A percentile compares a stretch with the other conserved stretches of the same genome.
Evolutionary conservation across 2,113 vertebrate genomes (phyloP).

Genomic region (Mesoclemmys tuberculata): DNA sequence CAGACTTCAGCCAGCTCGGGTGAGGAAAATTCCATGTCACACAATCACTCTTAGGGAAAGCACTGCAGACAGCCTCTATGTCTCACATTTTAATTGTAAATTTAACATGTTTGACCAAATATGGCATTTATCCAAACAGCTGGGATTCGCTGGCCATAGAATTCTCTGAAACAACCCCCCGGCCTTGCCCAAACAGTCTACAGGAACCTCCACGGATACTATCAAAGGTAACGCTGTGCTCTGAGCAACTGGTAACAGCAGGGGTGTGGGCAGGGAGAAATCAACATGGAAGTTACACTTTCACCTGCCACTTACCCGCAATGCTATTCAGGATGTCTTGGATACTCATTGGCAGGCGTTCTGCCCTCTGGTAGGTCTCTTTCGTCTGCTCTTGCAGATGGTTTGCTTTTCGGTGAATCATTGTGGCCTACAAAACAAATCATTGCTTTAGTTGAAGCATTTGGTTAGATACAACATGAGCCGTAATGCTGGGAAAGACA

Average conservation of each 20-base stretch:
- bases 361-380: conserved; percentile 75
- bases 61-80: fast-evolving
- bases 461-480: neutral
- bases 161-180: neutral
- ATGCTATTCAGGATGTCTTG: conserved; percentile 69
- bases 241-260: neutral
- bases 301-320: conserved; percentile 60
- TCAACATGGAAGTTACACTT: fast-evolving
- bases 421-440: conserved; percentile 72
- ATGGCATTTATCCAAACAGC: neutral
- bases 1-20: neutral
- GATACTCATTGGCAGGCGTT: conserved; percentile 79
- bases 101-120: neutral
- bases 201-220: neutral
- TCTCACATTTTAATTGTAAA: neutral
- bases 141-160: neutral
- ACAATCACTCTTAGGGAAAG: neutral
- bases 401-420: conserved; percentile 52
- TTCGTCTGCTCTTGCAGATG: conserved; percentile 66
- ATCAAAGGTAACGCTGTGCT: neutral
- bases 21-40: neutral
- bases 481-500: fast-evolving
- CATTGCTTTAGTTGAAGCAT: neutral
- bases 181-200: neutral
- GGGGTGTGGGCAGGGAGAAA: neutral